phyloP scores from a whole-genome alignment of 2,888 invertebrate species.

The Eugnorisma glareosa region DNA sequence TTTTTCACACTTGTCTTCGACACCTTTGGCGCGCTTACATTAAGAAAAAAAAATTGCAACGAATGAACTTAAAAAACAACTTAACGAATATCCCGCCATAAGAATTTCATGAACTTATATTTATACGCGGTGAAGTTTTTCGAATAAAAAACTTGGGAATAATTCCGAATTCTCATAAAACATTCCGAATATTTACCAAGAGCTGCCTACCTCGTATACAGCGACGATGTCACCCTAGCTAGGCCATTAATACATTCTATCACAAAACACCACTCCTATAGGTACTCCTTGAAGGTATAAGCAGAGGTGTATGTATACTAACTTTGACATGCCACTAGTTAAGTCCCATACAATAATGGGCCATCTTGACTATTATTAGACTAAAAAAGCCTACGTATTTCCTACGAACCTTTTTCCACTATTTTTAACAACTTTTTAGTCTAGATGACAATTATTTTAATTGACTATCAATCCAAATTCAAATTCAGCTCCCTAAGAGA shows the following conservation, averaged over 20 bases:
- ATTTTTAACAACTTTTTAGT: not conserved
- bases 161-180: constrained; percentile 9
- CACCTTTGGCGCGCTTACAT: constrained; percentile 88
- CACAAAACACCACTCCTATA: not conserved
- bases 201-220: not conserved
- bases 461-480: not conserved
- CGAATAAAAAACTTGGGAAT: not conserved
- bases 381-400: not conserved
- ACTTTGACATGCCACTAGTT: not conserved
- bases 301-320: not conserved
- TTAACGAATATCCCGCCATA: constrained; percentile 82
- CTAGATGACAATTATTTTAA: not conserved
- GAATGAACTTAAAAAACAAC: constrained; percentile 85
- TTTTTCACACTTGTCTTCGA: constrained; percentile 72
- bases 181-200: not conserved
- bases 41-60: constrained; percentile 86
- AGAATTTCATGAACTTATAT: constrained; percentile 70
- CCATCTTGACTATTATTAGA: not conserved
- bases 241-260: not conserved
- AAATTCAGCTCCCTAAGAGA: not conserved
- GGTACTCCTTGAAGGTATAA: too few species aligned
- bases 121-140: constrained; percentile 55
- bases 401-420: not conserved
- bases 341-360: not conserved
- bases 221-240: not conserved